Evolutionary conservation across 2,113 vertebrate species (phyloP), one percentile per base, ranked within the genome.

Genomic region (Neoarius graeffei): DNA sequence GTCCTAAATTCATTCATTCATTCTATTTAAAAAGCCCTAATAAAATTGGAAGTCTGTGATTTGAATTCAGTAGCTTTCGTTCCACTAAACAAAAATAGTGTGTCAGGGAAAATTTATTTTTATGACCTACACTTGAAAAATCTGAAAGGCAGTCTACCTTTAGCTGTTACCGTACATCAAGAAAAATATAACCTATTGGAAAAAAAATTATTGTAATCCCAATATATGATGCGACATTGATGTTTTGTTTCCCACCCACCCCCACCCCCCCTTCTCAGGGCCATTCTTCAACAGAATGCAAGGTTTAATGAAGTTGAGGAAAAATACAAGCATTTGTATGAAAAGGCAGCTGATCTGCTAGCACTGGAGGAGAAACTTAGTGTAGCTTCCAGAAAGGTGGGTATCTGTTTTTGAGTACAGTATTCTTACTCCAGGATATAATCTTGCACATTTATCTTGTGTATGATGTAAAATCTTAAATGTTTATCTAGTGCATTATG

Each of bases 311-410:
- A 93, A 23, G 90, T 99, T 20, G 97, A 98, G 89, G 94, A 95
- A 67, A 96, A 97, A 54, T 97, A 95, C 90, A 92, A 52, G 15
- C 91, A 94, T 25, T 87, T 99, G 60, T 93, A 96, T 60, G 93
- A 92, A 74, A 96, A 96, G 93, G 94, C 95, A 14, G 93, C 90
- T 4, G 92, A 93, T 52, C 91, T 97, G 80, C 91, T 95, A 89
- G 92, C 93, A 25, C 89, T 97, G 91, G 94, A 96, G 93, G 94
- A 95, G 85, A 96, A 96, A 93, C 91, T 98, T 13, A 91, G 91
- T n/a, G 90, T 94, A 57, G 95, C 98, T 91, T 97, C 96, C 76
- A 92, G 95, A 92, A 97, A 99, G 97, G 98, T 99, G 94, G 92
- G 90, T 91, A 76, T 80, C 25, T 23, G 23, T 48, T 69, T 84